Percentiles rank a stretch among this genome's conserved stretches.
These are phyloP conservation scores for Macrotis lagotis DNA, from an alignment of 2,113 vertebrate genomes.

Conservation along the genomic window DNA sequence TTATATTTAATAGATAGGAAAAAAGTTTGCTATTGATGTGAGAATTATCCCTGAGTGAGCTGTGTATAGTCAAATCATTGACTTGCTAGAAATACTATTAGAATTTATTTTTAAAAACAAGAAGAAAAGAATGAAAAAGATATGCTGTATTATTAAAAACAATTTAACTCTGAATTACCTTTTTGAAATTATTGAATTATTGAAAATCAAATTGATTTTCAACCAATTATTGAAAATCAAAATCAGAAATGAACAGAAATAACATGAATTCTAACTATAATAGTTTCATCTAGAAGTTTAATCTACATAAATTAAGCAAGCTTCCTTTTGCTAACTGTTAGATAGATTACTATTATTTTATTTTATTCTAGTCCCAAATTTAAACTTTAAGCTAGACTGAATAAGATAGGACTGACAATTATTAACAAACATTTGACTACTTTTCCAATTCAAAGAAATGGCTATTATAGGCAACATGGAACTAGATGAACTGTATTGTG, in stretches of 20 bases:
- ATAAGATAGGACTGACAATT: too few species aligned
- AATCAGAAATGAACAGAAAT: not conserved
- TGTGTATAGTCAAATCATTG: not conserved
- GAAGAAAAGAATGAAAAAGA: not conserved
- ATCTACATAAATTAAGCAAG: not conserved
- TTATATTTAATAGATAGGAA: not conserved
- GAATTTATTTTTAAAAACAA: not conserved
- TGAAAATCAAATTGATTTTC: too few species aligned
- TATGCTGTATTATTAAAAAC: not conserved
- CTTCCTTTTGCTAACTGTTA: too few species aligned
- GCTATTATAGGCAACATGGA: too few species aligned
- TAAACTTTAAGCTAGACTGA: too few species aligned
- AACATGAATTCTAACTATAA: not conserved
- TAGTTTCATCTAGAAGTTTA: not conserved
- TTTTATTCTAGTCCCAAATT: too few species aligned
- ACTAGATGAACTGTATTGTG: too few species aligned
- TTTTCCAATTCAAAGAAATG: too few species aligned
- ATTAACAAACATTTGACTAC: too few species aligned
- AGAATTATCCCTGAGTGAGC: not conserved
- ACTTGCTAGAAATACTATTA: not conserved
- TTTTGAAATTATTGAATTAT: too few species aligned
- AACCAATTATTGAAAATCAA: too few species aligned
- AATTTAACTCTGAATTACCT: not conserved
- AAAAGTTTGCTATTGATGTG: not conserved
- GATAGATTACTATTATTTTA: too few species aligned